Percentiles rank a stretch among this genome's conserved stretches.
Evolutionary conservation across 2,888 invertebrate species (phyloP).

Genomic region (Caenorhabditis sp.): DNA sequence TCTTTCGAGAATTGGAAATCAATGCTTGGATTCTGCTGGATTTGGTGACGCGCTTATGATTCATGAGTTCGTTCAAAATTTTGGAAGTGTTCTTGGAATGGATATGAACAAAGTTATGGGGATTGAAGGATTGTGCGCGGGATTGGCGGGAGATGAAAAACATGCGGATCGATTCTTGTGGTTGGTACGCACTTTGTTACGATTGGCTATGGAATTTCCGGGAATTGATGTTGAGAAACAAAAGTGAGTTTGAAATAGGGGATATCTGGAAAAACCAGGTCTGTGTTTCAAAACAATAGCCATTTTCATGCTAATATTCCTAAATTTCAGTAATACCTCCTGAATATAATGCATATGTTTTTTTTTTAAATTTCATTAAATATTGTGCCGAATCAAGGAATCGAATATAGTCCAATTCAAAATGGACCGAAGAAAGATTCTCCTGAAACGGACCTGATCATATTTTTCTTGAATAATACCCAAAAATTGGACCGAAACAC

Average conservation of each 20-base stretch:
- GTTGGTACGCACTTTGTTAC: constrained; percentile 70
- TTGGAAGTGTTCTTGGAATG: constrained; percentile 91
- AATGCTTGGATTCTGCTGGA: constrained; percentile 85
- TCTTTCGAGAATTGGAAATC: constrained; percentile 81
- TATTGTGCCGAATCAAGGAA: too few species aligned
- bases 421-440: too few species aligned
- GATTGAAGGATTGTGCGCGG: constrained; percentile 76
- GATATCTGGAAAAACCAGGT: background rate
- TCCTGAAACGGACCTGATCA: too few species aligned
- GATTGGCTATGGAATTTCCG: constrained; percentile 73
- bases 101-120: constrained; percentile 82
- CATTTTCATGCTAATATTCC: too few species aligned
- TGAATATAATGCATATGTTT: too few species aligned
- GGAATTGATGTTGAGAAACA: constrained; percentile 57
- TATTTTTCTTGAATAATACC: too few species aligned
- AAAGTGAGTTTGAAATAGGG: constrained; percentile 12
- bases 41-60: constrained; percentile 92
- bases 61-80: constrained; percentile 95
- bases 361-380: too few species aligned
- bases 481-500: too few species aligned
- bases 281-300: background rate
- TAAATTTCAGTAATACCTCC: too few species aligned
- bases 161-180: constrained; percentile 24
- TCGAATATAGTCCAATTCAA: too few species aligned
- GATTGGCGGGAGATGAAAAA: constrained; percentile 69